A percentile compares a stretch with the other conserved stretches of the same genome.
These are phyloP conservation scores for Propithecus deckenii DNA, from an alignment of 2,797 vertebrate genomes.

Conservation along the genomic window DNA sequence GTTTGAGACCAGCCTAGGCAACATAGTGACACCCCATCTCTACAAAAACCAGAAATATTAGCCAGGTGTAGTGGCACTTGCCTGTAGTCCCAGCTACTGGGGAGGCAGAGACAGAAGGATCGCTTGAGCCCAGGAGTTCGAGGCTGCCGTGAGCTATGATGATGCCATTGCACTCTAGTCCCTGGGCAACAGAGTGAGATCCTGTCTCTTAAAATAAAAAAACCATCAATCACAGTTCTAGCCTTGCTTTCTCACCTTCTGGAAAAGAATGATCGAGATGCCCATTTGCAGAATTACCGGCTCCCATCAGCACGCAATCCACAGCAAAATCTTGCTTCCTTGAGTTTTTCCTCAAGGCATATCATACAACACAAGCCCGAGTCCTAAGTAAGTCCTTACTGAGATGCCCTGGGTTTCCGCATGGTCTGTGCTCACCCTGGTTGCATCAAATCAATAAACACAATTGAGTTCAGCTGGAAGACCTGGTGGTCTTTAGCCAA, in stretches of 20 bases:
- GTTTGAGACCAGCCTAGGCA: not conserved
- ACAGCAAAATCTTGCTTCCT: not conserved
- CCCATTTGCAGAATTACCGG: not conserved
- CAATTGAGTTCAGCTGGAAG: not conserved
- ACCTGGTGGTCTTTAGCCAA: not conserved
- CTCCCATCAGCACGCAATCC: too few species aligned
- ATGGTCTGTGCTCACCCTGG: not conserved
- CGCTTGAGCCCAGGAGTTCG: not conserved
- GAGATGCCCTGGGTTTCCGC: accelerated
- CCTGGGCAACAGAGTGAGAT: not conserved
- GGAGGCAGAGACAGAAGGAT: not conserved
- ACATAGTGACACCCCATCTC: not conserved
- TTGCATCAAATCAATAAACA: too few species aligned
- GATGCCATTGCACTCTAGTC: too few species aligned
- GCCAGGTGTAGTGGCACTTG: accelerated
- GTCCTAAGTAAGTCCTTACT: not conserved
- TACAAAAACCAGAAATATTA: not conserved
- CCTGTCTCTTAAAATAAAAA: not conserved
- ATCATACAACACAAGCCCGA: not conserved
- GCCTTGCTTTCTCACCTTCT: not conserved
- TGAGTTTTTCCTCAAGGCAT: accelerated
- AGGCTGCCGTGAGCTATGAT: not conserved
- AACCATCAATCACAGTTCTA: not conserved
- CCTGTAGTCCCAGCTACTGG: not conserved
- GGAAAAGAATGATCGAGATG: not conserved